These are phyloP conservation scores for Synanceia verrucosa DNA, from an alignment of 2,797 vertebrate genomes.

Conservation along the genomic window DNA sequence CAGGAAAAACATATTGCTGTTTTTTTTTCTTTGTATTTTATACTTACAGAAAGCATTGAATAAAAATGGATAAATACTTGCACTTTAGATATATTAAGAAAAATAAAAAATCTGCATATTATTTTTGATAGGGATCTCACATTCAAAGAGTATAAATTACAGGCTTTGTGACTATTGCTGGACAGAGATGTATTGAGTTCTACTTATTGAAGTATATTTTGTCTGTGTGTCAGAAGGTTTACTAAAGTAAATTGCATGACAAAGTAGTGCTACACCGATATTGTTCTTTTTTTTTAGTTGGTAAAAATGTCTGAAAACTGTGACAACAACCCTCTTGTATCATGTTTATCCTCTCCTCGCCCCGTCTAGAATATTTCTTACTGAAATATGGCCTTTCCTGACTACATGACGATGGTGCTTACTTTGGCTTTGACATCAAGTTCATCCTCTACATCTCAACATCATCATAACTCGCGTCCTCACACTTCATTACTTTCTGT, in stretches of 20 bases:
- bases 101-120: conserved; percentile 87
- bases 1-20: conserved; percentile 85
- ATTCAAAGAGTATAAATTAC: conserved; percentile 85
- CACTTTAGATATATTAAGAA: conserved; percentile 90
- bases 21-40: conserved; percentile 88
- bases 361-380: conserved; percentile 78
- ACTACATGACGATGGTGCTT: conserved; percentile 87
- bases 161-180: conserved; percentile 87
- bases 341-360: conserved; percentile 79
- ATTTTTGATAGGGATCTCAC: conserved; percentile 91
- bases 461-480: conserved; percentile 74
- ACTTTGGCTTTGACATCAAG: conserved; percentile 84
- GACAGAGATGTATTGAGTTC: conserved; percentile 86
- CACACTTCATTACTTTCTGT: conserved; percentile 80
- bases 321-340: conserved; percentile 85
- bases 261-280: conserved; percentile 86
- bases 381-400: conserved; percentile 83
- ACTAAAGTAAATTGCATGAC: conserved; percentile 89
- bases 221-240: conserved; percentile 88
- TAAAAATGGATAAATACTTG: conserved; percentile 88
- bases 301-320: conserved; percentile 87
- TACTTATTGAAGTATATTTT: conserved; percentile 89
- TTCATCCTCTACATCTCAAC: conserved; percentile 79
- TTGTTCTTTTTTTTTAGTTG: conserved; percentile 83
- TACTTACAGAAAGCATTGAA: conserved; percentile 89